phyloP scores from a whole-genome alignment of 2,888 invertebrate genomes.

The Tuberolachnus salignus region DNA sequence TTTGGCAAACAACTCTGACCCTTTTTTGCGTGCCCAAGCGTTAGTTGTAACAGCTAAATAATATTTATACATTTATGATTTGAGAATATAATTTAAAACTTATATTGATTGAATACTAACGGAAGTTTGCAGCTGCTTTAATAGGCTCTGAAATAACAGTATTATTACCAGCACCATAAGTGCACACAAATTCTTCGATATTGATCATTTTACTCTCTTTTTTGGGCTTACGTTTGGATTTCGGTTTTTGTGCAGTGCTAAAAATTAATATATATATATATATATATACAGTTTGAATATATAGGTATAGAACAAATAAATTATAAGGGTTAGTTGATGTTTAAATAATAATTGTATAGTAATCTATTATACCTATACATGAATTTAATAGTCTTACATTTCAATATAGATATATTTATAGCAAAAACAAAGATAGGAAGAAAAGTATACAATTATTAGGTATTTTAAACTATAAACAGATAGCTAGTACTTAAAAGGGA shows the following conservation, averaged over 20 bases:
- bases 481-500: no score
- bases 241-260: conserved; percentile 44
- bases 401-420: no score
- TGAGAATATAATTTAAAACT: neutral
- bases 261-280: neutral
- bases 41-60: conserved; percentile 54
- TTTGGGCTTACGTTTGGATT: conserved; percentile 50
- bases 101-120: conserved; percentile 4
- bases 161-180: conserved; percentile 37
- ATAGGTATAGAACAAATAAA: no score
- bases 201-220: conserved; percentile 53
- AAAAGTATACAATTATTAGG: no score
- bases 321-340: no score
- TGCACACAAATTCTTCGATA: conserved; percentile 52
- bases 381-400: no score
- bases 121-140: conserved; percentile 52
- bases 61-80: neutral
- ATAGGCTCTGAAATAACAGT: conserved; percentile 44
- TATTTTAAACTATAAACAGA: no score
- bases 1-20: conserved; percentile 54
- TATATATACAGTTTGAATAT: neutral
- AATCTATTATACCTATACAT: no score
- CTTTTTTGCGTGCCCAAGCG: conserved; percentile 57
- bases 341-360: no score
- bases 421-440: no score